Evolutionary conservation across 2,113 vertebrate genomes (phyloP), one percentile per base, ranked within the genome.

Genomic region (Eleginops maclovinus): DNA sequence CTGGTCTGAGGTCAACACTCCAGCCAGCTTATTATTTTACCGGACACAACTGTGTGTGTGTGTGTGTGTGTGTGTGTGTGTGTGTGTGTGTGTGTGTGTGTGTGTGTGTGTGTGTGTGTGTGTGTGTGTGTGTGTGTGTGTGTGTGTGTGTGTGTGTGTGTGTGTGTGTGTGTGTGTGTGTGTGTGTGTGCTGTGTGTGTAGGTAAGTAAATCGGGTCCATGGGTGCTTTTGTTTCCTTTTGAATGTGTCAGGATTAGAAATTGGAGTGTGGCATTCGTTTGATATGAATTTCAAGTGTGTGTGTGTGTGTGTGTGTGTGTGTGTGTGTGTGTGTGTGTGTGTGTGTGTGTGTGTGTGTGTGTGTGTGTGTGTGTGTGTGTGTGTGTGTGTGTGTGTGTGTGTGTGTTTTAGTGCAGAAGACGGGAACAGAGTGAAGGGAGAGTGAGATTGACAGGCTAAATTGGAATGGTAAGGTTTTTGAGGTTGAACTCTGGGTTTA

Each of bases 361-460:
- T 54, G 44, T 36, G 51, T 36, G 31, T 40, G 62, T 7, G 53
- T 50, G 55, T 19, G 17, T 47, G 26, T n/a, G 79, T 81, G 51
- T 81, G 47, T n/a, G 47, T 17, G 64, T 28, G 21, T 36, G 46
- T 16, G 4, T 19, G 58, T 11, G 26, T 49, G 46, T 3, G 12
- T 56, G 31, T 22, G 81, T 77, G 62, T 84, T 68, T 74, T 17
- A 53, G 70, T 56, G 60, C 16, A 19, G 40, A 47, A 41, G 56
- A 49, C 49, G n/a, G 31, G 67, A 87, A 61, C 41, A 61, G 66
- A 89, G 72, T 54, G 49, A 58, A 71, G 24, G 49, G 50, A 61
- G 64, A 62, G 47, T 41, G 81, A 88, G 90, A 92, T 90, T 93
- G 92, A 90, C 87, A 85, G 84, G 62, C 56, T 88, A 92, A 91